Conservation (phyloP, 2,888 invertebrate species). For the Drosophila incognita region DNA sequence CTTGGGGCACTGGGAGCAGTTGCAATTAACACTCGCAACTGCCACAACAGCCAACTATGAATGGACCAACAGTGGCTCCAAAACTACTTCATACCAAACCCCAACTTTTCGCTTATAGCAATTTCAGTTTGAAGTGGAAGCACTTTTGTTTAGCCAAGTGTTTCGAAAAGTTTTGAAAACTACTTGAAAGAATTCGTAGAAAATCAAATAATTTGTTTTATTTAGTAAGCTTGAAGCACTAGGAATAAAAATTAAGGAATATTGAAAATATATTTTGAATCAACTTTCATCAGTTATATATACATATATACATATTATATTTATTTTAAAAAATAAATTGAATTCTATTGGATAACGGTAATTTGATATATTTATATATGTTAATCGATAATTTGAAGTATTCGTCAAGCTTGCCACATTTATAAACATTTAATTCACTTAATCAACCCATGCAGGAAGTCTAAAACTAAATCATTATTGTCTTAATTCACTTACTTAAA, state of each 20-base stretch:
- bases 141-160: neutral
- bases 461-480: neutral
- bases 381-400: neutral
- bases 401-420: neutral
- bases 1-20: slow-evolving; percentile 58
- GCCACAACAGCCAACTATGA: slow-evolving; percentile 59
- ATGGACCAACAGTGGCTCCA: slow-evolving; percentile 56
- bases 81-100: slow-evolving; percentile 17
- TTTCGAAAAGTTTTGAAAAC: neutral
- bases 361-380: no score
- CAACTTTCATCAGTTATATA: neutral
- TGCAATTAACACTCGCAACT: slow-evolving; percentile 65
- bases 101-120: neutral
- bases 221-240: neutral
- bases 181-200: neutral
- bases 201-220: neutral
- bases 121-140: neutral
- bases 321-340: neutral
- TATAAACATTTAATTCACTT: neutral
- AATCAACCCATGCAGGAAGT: neutral
- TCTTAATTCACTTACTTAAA: neutral
- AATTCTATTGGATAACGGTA: neutral
- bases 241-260: neutral
- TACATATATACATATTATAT: no score
- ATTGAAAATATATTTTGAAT: neutral